A percentile compares a stretch with the other conserved stretches of the same genome.
phyloP scores from a whole-genome alignment of 1,140 invertebrate genomes.

The Lineus longissimus region DNA sequence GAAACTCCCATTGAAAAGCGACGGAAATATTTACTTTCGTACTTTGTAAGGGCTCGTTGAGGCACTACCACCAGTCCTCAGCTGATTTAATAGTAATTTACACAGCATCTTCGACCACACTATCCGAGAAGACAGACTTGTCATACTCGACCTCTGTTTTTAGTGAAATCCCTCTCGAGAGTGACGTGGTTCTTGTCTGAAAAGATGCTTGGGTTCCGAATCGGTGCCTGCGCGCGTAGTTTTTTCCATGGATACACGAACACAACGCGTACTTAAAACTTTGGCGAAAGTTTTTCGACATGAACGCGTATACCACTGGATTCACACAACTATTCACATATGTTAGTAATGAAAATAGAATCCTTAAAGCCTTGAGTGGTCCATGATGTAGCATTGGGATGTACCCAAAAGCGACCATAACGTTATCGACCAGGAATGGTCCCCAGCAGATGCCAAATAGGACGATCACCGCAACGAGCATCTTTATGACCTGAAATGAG shows the following conservation, averaged over 20 bases:
- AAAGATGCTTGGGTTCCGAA: not conserved
- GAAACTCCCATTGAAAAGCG: no score
- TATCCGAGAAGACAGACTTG: not conserved
- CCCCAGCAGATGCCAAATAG: slow-evolving; percentile 59
- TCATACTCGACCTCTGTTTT: not conserved
- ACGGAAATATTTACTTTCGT: no score
- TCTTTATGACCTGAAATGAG: slow-evolving; percentile 56
- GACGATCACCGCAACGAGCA: slow-evolving; percentile 56
- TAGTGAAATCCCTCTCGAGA: not conserved
- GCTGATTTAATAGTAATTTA: not conserved
- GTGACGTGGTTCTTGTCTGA: not conserved
- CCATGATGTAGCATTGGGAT: slow-evolving; percentile 58
- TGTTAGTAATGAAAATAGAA: slow-evolving; percentile 62
- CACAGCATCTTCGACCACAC: not conserved
- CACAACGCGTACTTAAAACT: slow-evolving; percentile 58
- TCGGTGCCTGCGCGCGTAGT: not conserved
- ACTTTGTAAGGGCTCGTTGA: no score
- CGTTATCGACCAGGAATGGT: slow-evolving; percentile 49
- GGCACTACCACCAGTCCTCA: no score
- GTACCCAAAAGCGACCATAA: slow-evolving; percentile 57
- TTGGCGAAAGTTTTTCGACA: slow-evolving; percentile 74
- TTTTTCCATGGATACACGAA: slow-evolving; percentile 30
- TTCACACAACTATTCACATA: slow-evolving; percentile 67
- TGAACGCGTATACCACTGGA: slow-evolving; percentile 75
- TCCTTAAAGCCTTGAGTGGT: slow-evolving; percentile 62